phyloP scores from a whole-genome alignment of 1,140 invertebrate species.

The Leptinotarsa defecta region DNA sequence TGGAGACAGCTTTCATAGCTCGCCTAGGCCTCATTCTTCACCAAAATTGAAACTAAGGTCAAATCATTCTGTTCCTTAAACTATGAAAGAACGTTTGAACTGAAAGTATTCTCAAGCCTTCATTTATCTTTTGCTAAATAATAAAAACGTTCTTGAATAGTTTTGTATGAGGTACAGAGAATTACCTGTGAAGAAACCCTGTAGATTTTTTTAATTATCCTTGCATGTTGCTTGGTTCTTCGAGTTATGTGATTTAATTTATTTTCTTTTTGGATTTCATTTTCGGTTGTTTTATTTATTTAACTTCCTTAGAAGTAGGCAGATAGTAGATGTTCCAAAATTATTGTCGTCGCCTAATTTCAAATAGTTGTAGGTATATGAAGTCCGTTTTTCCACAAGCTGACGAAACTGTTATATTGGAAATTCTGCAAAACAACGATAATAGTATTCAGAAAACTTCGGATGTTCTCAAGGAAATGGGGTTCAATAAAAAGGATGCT shows the following conservation, averaged over 20 bases:
- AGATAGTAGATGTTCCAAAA: no score
- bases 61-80: constrained; percentile 2
- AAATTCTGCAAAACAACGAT: constrained; percentile 80
- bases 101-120: no score
- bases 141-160: neutral
- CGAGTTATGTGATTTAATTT: no score
- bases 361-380: constrained; percentile 71
- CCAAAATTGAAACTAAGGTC: constrained; percentile 92
- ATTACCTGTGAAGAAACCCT: neutral
- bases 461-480: constrained; percentile 75
- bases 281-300: no score
- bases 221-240: neutral
- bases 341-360: constrained; percentile 24
- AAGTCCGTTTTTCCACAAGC: constrained; percentile 90
- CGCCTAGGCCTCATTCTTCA: constrained; percentile 73
- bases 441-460: constrained; percentile 87
- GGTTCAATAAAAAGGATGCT: constrained; percentile 78
- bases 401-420: constrained; percentile 85
- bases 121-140: no score
- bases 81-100: no score
- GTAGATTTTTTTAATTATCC: neutral
- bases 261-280: no score
- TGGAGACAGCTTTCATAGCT: constrained; percentile 58
- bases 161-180: neutral
- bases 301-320: no score